phyloP scores from a whole-genome alignment of 2,888 invertebrate genomes.

The Himalopsyche japonica region DNA sequence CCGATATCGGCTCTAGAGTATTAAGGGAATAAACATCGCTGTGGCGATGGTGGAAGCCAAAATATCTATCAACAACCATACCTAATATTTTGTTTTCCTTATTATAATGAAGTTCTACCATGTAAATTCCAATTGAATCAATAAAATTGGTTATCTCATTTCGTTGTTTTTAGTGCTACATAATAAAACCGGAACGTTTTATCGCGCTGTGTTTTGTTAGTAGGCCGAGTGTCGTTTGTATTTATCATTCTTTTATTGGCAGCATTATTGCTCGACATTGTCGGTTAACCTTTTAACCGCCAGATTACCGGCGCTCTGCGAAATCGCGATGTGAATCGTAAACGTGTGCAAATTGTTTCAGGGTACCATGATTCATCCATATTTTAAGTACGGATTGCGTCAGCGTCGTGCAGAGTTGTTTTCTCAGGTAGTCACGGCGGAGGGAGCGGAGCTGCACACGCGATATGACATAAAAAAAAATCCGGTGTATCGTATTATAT shows the following conservation, averaged over 20 bases:
- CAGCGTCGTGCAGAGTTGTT: background rate
- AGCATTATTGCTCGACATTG: background rate
- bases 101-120: too few relatives aligned
- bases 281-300: background rate
- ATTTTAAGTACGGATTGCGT: background rate
- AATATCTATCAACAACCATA: too few relatives aligned
- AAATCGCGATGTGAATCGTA: background rate
- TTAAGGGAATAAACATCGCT: too few relatives aligned
- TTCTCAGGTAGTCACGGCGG: background rate
- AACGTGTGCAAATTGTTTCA: background rate
- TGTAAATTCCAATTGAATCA: too few relatives aligned
- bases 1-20: too few relatives aligned
- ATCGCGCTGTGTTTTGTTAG: background rate
- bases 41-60: too few relatives aligned
- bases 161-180: too few relatives aligned
- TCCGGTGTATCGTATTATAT: background rate
- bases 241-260: background rate
- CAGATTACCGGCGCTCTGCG: background rate
- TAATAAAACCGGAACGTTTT: too few relatives aligned
- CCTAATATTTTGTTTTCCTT: too few relatives aligned
- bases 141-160: too few relatives aligned
- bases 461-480: background rate
- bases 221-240: background rate
- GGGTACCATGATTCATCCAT: background rate
- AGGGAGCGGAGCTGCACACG: background rate